A percentile compares a stretch with the other conserved stretches of the same genome.
These are phyloP conservation scores for Melieria crassipennis DNA, from an alignment of 2,888 invertebrate genomes.

Conservation along the genomic window DNA sequence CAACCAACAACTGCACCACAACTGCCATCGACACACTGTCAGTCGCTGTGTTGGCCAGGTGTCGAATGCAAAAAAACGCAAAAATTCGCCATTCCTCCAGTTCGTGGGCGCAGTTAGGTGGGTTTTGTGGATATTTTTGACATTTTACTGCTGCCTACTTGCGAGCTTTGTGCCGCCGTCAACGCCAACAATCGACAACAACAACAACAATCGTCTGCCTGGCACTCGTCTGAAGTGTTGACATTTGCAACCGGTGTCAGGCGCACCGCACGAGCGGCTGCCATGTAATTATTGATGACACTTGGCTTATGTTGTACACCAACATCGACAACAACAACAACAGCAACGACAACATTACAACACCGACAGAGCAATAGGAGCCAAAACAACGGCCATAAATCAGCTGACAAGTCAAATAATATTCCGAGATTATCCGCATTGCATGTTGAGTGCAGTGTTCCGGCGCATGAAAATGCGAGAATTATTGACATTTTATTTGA, in stretches of 20 bases:
- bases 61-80: no score
- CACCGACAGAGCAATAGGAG: not conserved
- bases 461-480: not conserved
- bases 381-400: conserved; percentile 25
- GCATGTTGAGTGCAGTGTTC: conserved; percentile 1
- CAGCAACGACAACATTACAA: not conserved
- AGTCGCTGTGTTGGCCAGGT: no score
- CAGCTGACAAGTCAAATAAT: conserved; percentile 8
- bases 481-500: conserved; percentile 23
- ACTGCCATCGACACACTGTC: no score
- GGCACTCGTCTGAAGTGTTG: conserved; percentile 1
- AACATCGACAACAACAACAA: not conserved
- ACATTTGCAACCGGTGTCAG: not conserved
- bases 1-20: no score
- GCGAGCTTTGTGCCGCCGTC: not conserved
- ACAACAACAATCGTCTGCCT: not conserved
- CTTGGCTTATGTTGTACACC: conserved; percentile 27
- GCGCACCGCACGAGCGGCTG: not conserved
- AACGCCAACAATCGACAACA: not conserved
- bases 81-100: no score
- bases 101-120: no score
- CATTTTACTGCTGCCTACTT: not conserved
- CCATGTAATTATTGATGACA: conserved; percentile 28
- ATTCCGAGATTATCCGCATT: not conserved
- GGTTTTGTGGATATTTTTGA: not conserved